A percentile compares a stretch with the other conserved stretches of the same genome.
phyloP scores from a whole-genome alignment of 2,888 invertebrate species.

The Adelognathus sp. region DNA sequence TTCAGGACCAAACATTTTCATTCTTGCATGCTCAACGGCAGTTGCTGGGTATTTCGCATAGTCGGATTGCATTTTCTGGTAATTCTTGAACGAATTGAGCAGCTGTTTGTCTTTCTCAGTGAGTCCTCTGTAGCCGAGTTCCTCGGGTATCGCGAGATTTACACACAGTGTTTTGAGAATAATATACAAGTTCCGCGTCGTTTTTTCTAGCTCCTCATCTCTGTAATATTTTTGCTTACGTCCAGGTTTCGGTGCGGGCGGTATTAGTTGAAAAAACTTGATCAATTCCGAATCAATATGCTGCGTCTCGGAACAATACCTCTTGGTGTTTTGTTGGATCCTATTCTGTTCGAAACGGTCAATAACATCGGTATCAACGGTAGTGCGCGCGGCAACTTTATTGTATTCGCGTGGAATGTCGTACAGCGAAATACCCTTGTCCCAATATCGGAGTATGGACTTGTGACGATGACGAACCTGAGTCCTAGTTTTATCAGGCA shows the following conservation, averaged over 20 bases:
- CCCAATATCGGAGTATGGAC: slow-evolving; percentile 77
- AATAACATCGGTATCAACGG: neutral
- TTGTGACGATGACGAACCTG: slow-evolving; percentile 85
- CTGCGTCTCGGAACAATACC: neutral
- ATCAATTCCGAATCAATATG: slow-evolving; percentile 70
- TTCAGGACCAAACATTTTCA: slow-evolving; percentile 68
- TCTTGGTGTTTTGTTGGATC: neutral
- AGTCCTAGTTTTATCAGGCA: slow-evolving; percentile 83
- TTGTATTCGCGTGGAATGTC: slow-evolving; percentile 50
- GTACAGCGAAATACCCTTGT: slow-evolving; percentile 57
- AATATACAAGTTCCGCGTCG: slow-evolving; percentile 80
- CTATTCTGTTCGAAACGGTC: neutral
- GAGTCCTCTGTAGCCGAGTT: slow-evolving; percentile 60
- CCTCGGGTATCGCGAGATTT: slow-evolving; percentile 65
- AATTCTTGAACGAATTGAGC: slow-evolving; percentile 59
- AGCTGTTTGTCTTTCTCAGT: slow-evolving; percentile 69
- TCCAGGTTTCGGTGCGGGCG: slow-evolving; percentile 72
- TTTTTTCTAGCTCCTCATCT: slow-evolving; percentile 76
- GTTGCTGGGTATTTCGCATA: neutral
- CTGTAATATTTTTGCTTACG: slow-evolving; percentile 77
- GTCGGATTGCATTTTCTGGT: neutral
- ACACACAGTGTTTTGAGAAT: slow-evolving; percentile 74
- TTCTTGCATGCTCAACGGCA: slow-evolving; percentile 61
- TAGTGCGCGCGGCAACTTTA: slow-evolving; percentile 72
- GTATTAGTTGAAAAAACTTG: slow-evolving; percentile 66